Percentiles rank a stretch among this genome's conserved stretches.
Evolutionary conservation across 2,113 vertebrate genomes (phyloP).

Genomic region (Anarrhichthys ocellatus): DNA sequence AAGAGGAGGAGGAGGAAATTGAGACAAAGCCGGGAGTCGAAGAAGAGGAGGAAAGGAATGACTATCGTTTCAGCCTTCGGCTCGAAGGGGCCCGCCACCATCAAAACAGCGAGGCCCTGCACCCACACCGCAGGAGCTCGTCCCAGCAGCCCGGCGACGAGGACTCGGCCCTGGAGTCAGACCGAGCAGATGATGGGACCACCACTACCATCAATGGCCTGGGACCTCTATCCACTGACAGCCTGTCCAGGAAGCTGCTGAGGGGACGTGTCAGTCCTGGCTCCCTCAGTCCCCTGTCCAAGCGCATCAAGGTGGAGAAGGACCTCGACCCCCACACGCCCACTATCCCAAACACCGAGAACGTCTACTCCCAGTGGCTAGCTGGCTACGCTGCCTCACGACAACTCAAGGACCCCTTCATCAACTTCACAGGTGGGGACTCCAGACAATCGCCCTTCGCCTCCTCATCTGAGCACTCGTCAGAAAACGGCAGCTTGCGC

Average conservation of each 20-base stretch:
- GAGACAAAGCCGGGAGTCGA: conserved; percentile 88
- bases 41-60: conserved; percentile 84
- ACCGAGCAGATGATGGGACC: conserved; percentile 86
- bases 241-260: conserved; percentile 93
- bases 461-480: conserved; percentile 97
- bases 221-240: conserved; percentile 90
- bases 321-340: conserved; percentile 93
- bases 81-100: conserved; percentile 96
- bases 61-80: conserved; percentile 93
- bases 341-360: conserved; percentile 95
- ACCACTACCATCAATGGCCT: conserved; percentile 87
- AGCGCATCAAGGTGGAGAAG: conserved; percentile 99
- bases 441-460: conserved; percentile 99
- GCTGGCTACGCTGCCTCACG: conserved; percentile 96
- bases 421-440: conserved; percentile 92
- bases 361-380: conserved; percentile 98
- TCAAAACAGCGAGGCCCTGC: conserved; percentile 94
- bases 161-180: conserved; percentile 88
- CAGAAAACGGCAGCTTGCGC: conserved; percentile 98
- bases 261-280: conserved; percentile 88
- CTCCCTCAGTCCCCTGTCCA: conserved; percentile 94
- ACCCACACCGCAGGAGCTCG: conserved; percentile 90
- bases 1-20: conserved; percentile 91
- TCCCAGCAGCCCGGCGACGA: conserved; percentile 89
- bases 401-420: conserved; percentile 98